Evolutionary conservation across 1,140 invertebrate genomes (phyloP).

Genomic region (Drosophila ironensis): DNA sequence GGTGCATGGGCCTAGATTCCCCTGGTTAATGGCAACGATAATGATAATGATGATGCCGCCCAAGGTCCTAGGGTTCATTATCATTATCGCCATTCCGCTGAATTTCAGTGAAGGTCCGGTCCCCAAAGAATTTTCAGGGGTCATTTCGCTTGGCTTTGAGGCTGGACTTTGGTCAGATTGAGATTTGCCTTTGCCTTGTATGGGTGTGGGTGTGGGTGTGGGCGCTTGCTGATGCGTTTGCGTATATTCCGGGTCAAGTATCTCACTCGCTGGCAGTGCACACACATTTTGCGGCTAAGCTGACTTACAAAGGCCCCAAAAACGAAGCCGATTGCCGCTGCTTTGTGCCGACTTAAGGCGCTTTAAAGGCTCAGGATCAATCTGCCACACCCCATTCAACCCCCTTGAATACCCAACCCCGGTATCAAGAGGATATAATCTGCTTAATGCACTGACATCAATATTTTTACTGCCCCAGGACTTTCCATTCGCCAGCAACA

Average conservation of each 20-base stretch:
- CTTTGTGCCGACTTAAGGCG: constrained; percentile 41
- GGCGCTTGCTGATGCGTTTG: background rate
- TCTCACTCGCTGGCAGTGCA: constrained; percentile 18
- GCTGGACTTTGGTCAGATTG: too few species aligned
- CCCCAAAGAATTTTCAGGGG: constrained; percentile 42
- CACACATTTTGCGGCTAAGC: constrained; percentile 43
- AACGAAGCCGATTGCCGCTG: background rate
- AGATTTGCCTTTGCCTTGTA: constrained; percentile 12
- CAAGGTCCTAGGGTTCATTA: constrained; percentile 35
- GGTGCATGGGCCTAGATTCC: background rate
- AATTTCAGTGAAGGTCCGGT: constrained; percentile 3
- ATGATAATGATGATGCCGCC: constrained; percentile 27
- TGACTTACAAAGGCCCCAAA: constrained; percentile 29
- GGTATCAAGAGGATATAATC: constrained; percentile 19
- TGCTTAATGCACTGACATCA: constrained; percentile 27
- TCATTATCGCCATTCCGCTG: constrained; percentile 34
- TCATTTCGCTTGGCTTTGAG: constrained; percentile 51
- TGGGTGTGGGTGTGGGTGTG: constrained; percentile 5
- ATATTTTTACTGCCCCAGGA: constrained; percentile 18
- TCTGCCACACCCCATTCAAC: background rate
- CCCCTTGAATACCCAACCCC: background rate
- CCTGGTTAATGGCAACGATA: constrained; percentile 41
- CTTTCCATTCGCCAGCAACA: background rate
- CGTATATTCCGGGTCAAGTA: constrained; percentile 20
- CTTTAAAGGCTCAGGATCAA: constrained; percentile 47